A percentile compares a stretch with the other conserved stretches of the same genome.
phyloP scores from a whole-genome alignment of 2,797 vertebrate genomes.

The Neopelma chrysocephalum region DNA sequence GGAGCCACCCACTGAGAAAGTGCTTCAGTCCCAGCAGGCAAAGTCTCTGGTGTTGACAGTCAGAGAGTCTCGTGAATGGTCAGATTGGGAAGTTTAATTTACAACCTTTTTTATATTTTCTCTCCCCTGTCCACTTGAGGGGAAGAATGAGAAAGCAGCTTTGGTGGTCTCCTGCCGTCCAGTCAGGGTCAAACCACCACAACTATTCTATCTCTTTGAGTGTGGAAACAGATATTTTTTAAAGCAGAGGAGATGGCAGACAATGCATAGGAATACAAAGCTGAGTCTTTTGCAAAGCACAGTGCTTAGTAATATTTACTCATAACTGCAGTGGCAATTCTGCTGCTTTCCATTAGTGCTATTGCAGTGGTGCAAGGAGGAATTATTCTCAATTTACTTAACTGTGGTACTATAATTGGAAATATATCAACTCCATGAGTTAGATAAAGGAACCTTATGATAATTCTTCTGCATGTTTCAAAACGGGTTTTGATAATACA shows the following conservation, averaged over 20 bases:
- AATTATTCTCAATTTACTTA: background rate
- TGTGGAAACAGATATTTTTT: background rate
- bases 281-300: background rate
- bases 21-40: background rate
- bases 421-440: background rate
- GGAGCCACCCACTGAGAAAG: background rate
- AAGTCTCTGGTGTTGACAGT: background rate
- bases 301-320: background rate
- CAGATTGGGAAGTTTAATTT: background rate
- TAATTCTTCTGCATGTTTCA: background rate
- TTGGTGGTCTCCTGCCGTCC: background rate
- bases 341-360: background rate
- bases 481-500: background rate
- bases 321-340: background rate
- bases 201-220: background rate
- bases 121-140: background rate
- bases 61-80: background rate
- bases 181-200: background rate
- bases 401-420: background rate
- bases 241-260: background rate
- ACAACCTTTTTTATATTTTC: background rate
- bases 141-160: background rate
- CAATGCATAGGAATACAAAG: background rate
- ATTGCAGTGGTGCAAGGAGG: background rate
- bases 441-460: background rate